Conservation (phyloP, 2,113 vertebrate species). For the Chaenogobius annularis region DNA sequence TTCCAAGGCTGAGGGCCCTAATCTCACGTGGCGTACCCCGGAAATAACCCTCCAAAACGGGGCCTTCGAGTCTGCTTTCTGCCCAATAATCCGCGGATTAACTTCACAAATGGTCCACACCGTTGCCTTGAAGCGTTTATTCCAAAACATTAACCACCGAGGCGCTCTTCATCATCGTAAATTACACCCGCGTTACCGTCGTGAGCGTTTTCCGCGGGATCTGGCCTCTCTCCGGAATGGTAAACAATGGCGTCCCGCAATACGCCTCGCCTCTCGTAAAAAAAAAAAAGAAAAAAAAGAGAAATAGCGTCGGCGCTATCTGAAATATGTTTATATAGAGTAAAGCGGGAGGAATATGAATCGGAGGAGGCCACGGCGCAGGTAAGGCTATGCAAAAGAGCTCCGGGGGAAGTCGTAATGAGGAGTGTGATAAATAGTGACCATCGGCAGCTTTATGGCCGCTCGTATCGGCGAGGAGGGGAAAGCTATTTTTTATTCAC, state of each 20-base stretch:
- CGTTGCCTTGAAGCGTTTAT: slow-evolving; percentile 54
- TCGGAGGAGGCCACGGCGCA: slow-evolving; percentile 12
- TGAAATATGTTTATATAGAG: slow-evolving; percentile 51
- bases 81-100: slow-evolving; percentile 53
- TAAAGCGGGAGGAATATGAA: slow-evolving; percentile 28
- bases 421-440: slow-evolving; percentile 26
- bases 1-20: slow-evolving; percentile 12
- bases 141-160: slow-evolving; percentile 54
- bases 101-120: slow-evolving; percentile 47
- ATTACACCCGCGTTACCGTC: slow-evolving; percentile 40
- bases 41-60: slow-evolving; percentile 33
- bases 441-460: slow-evolving; percentile 12
- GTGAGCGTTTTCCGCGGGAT: slow-evolving; percentile 10
- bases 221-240: slow-evolving; percentile 16
- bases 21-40: slow-evolving; percentile 39
- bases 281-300: neutral
- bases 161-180: slow-evolving; percentile 44
- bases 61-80: slow-evolving; percentile 42
- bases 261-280: slow-evolving; percentile 37
- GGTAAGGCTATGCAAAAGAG: slow-evolving; percentile 31
- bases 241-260: slow-evolving; percentile 47
- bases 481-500: slow-evolving; percentile 14
- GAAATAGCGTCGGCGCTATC: slow-evolving; percentile 8
- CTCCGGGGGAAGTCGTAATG: slow-evolving; percentile 16
- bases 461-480: slow-evolving; percentile 4